Conservation (phyloP, 2,797 vertebrate genomes). For the Cynopterus sphinx region DNA sequence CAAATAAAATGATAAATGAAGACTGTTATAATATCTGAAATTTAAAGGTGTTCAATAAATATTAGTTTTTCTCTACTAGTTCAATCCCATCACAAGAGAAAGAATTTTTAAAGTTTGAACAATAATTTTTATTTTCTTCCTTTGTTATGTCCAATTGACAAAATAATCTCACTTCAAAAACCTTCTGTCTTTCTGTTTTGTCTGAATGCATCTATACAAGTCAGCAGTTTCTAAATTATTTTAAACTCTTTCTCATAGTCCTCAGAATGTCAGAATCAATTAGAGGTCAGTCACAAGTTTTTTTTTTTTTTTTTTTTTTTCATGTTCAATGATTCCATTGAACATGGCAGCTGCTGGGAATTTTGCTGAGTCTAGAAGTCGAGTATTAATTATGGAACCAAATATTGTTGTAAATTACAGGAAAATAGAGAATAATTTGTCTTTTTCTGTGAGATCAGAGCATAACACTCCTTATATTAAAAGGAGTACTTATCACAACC, state of each 20-base stretch:
- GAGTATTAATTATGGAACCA: conserved; percentile 55
- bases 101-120: conserved; percentile 37
- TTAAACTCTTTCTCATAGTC: conserved; percentile 31
- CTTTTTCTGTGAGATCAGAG: conserved; percentile 2
- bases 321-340: not conserved
- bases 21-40: not conserved
- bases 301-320: not conserved
- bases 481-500: not conserved
- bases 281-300: conserved; percentile 10
- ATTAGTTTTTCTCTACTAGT: not conserved
- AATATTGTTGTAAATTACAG: conserved; percentile 56
- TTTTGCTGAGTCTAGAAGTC: conserved; percentile 25
- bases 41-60: not conserved
- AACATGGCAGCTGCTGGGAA: not conserved
- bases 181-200: conserved; percentile 1
- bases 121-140: conserved; percentile 56
- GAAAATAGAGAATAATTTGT: conserved; percentile 46
- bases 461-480: not conserved
- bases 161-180: conserved; percentile 56
- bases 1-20: conserved; percentile 34
- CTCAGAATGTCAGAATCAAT: conserved; percentile 38
- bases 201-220: conserved; percentile 48
- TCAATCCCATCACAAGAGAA: not conserved
- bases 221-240: conserved; percentile 54
- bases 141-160: conserved; percentile 29